Percentiles rank a stretch among this genome's conserved stretches.
phyloP scores from a whole-genome alignment of 2,888 invertebrate species.

The Baronia brevicornis region DNA sequence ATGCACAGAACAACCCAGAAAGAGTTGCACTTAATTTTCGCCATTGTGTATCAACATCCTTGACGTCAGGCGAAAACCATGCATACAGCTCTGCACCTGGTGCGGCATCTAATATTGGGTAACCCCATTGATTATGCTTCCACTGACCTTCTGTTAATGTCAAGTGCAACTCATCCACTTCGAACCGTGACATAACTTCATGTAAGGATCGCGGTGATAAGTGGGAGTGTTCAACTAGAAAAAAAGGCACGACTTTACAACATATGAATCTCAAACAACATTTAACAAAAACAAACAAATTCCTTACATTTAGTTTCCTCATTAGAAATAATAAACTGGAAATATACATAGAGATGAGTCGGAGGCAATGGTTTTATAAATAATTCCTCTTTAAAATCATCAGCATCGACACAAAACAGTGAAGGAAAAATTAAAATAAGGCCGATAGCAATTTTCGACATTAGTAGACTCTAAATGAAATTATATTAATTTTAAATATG shows the following conservation, averaged over 20 bases:
- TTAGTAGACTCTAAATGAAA: too few relatives aligned
- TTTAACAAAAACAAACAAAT: neutral
- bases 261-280: neutral
- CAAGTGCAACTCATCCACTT: conserved; percentile 92
- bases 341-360: conserved; percentile 91
- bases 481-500: too few relatives aligned
- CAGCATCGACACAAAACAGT: conserved; percentile 46
- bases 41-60: conserved; percentile 89
- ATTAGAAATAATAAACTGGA: conserved; percentile 91
- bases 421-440: conserved; percentile 19
- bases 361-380: conserved; percentile 88
- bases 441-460: conserved; percentile 10
- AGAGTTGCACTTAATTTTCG: conserved; percentile 90
- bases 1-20: conserved; percentile 96
- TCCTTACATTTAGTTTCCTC: conserved; percentile 77
- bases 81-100: conserved; percentile 96
- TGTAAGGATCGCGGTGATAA: conserved; percentile 92
- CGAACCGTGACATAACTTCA: conserved; percentile 89
- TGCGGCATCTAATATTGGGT: conserved; percentile 91
- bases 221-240: conserved; percentile 86
- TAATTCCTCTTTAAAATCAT: conserved; percentile 91
- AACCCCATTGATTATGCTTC: conserved; percentile 96
- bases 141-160: conserved; percentile 95
- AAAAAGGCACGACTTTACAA: conserved; percentile 15
- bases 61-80: conserved; percentile 86